These are phyloP conservation scores for Acipenser transmontanus DNA, from an alignment of 2,797 vertebrate species.

Conservation along the genomic window DNA sequence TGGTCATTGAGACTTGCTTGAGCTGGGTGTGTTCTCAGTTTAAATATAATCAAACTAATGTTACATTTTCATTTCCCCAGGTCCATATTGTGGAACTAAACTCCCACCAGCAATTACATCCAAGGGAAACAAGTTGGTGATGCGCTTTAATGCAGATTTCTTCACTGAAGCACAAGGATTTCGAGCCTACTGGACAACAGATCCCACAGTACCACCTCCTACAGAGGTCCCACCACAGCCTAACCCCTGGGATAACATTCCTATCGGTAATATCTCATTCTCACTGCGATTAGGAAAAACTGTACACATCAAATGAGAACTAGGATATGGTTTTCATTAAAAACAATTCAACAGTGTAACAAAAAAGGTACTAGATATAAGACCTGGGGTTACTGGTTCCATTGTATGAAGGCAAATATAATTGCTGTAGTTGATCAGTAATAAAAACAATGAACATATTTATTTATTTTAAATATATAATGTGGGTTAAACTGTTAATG, in stretches of 20 bases:
- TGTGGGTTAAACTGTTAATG: too few species aligned
- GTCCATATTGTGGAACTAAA: conserved; percentile 60
- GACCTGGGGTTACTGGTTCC: too few species aligned
- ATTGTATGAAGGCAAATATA: conserved; percentile 22
- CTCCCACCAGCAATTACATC: conserved; percentile 44
- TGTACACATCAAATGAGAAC: too few species aligned
- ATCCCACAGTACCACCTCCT: conserved; percentile 43
- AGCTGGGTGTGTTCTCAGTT: too few species aligned
- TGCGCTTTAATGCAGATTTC: conserved; percentile 57
- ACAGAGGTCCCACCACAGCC: conserved; percentile 51
- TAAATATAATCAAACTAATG: too few species aligned
- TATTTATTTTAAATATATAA: too few species aligned
- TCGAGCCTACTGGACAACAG: conserved; percentile 60
- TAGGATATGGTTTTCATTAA: too few species aligned
- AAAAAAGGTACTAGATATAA: too few species aligned
- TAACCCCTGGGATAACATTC: conserved; percentile 62
- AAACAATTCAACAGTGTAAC: too few species aligned
- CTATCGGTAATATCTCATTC: conserved; percentile 41
- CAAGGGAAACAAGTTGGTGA: conserved; percentile 47
- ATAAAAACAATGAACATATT: too few species aligned
- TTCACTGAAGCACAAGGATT: conserved; percentile 62
- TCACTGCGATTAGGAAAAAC: too few species aligned
- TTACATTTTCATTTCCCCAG: conserved; percentile 28
- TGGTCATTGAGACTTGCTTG: too few species aligned
- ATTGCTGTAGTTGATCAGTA: conserved; percentile 22